Base-by-base conservation (phyloP, 1,140 invertebrate species). In the Pinna nobilis region DNA sequence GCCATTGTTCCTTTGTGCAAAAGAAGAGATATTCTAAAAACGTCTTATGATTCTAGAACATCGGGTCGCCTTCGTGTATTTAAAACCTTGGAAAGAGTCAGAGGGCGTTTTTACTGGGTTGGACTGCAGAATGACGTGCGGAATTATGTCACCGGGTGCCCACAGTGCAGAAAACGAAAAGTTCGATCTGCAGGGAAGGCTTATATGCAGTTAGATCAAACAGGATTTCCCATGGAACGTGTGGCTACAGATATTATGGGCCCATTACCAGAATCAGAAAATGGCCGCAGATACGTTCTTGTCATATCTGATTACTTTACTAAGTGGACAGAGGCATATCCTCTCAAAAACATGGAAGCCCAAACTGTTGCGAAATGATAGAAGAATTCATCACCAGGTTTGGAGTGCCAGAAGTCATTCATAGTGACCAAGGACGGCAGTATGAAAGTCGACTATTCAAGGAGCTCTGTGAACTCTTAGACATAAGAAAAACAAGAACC, bases 361-460 rank as follows among this genome's bases (percentile, higher is more conserved):
- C 25, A 15, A 39, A 72, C 55, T n/a, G 68, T 75, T 3, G 76
- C 76, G 15, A 67, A 70, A 63, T 80, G 20, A 61, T 75, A 7
- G 61, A 78, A 44, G 39, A 78, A 39, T 28, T 78, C 9, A 49
- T 80, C 9, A n/a, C 55, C 1, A 50, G 68, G 33, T 70, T 70
- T 70, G 78, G 72, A 1, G 55, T 74, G 32, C 72, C 78, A 37
- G 25, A 77, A 13, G 59, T 80, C n/a, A 74, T 89, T 4, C 74
- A 87, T 25, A 68, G 84, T 0, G 88, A 90, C 69, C 84, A 88
- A 70, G 89, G 87, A 44, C 47, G 69, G 35, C 67, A 83, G 41
- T 78, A 79, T 66, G 60, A 73, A 37, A 75, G 71, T 6, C 37
- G 59, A 32, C 13, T 83, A 3, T 76, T 59, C n/a, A 7, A 32